These are phyloP conservation scores for Sander lucioperca DNA, from an alignment of 2,113 vertebrate genomes.

Conservation along the genomic window DNA sequence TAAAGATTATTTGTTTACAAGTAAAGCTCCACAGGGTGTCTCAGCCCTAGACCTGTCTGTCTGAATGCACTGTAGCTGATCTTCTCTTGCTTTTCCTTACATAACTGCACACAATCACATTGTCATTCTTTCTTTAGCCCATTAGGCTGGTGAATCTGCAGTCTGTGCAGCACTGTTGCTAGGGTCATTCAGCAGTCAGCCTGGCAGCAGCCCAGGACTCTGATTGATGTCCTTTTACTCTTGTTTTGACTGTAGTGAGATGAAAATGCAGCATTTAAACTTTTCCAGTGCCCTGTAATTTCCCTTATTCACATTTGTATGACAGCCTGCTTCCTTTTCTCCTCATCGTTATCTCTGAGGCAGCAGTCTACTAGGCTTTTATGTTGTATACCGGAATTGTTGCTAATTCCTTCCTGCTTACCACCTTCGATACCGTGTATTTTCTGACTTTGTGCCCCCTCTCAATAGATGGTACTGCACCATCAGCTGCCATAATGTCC, in stretches of 20 bases:
- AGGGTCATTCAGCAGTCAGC: slow-evolving; percentile 48
- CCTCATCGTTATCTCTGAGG: slow-evolving; percentile 47
- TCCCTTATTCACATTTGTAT: slow-evolving; percentile 60
- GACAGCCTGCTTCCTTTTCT: slow-evolving; percentile 47
- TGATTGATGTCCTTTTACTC: slow-evolving; percentile 56
- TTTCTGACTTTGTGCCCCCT: slow-evolving; percentile 10
- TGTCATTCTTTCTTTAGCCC: not conserved
- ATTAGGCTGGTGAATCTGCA: slow-evolving; percentile 1
- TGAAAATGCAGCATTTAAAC: slow-evolving; percentile 44
- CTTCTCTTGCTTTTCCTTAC: not conserved
- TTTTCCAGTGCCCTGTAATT: slow-evolving; percentile 45
- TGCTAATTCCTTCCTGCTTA: slow-evolving; percentile 21
- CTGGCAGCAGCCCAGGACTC: slow-evolving; percentile 28
- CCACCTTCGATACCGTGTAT: not conserved
- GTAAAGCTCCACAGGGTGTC: not conserved
- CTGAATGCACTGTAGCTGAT: not conserved
- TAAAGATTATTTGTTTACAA: not conserved
- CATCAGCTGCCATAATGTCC: slow-evolving; percentile 18
- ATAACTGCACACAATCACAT: not conserved
- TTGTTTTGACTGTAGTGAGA: slow-evolving; percentile 56
- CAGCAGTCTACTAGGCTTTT: slow-evolving; percentile 25
- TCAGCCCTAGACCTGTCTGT: not conserved
- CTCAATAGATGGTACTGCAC: not conserved
- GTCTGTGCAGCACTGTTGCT: slow-evolving; percentile 23
- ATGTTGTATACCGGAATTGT: slow-evolving; percentile 48